Evolutionary conservation across 2,113 vertebrate genomes (phyloP).

Genomic region (Morone chrysops): DNA sequence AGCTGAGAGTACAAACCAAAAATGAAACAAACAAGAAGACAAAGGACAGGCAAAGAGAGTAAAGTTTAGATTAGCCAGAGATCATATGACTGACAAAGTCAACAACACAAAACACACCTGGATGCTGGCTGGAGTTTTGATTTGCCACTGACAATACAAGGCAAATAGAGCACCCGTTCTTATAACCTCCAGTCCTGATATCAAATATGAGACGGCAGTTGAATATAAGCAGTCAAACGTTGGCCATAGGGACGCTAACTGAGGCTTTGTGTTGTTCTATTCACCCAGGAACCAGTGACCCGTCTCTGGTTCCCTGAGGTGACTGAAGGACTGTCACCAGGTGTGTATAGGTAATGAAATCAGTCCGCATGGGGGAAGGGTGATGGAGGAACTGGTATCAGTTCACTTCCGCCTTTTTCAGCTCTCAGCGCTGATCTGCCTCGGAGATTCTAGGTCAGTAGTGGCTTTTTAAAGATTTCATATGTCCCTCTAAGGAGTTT

Average conservation of each 20-base stretch:
- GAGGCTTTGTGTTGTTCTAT: constrained; percentile 39
- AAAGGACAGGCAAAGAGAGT: background rate
- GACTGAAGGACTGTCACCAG: constrained; percentile 38
- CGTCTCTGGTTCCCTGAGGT: constrained; percentile 43
- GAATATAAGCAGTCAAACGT: background rate
- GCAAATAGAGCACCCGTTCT: constrained; percentile 7
- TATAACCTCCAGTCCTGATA: background rate
- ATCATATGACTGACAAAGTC: background rate
- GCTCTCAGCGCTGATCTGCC: constrained; percentile 38
- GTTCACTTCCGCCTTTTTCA: constrained; percentile 44
- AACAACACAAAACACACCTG: background rate
- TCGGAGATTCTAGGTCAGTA: constrained; percentile 67
- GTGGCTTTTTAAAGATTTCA: constrained; percentile 72
- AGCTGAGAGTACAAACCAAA: background rate
- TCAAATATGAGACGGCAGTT: constrained; percentile 19
- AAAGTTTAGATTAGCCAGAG: background rate
- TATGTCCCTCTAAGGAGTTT: constrained; percentile 52
- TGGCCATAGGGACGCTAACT: background rate
- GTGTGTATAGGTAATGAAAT: constrained; percentile 62
- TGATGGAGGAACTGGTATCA: constrained; percentile 47
- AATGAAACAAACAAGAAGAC: background rate
- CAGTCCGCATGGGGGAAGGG: constrained; percentile 30
- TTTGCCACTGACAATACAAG: background rate
- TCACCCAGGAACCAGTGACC: constrained; percentile 40
- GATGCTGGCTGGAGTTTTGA: background rate